Conservation (phyloP, 1,140 invertebrate genomes). For the Kradibia gibbosae region DNA sequence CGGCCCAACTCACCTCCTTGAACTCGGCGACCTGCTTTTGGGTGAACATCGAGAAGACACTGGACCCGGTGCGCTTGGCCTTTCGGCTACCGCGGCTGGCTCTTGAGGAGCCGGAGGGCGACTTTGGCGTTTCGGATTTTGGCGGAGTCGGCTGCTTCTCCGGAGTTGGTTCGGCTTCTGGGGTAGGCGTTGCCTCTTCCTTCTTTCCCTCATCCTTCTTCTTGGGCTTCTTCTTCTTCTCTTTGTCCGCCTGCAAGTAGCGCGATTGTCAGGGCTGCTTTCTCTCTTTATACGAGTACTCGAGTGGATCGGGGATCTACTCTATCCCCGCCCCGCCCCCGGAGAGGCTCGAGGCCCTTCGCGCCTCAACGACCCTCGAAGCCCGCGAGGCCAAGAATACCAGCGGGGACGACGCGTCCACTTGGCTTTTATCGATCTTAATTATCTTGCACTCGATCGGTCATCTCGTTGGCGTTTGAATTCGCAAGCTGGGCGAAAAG, state of each 20-base stretch:
- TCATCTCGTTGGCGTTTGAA: no score
- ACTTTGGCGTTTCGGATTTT: conserved; percentile 68
- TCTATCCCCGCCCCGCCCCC: no score
- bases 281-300: no score
- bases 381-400: no score
- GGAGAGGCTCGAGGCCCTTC: no score
- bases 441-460: no score
- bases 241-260: conserved; percentile 75
- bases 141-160: conserved; percentile 68
- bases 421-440: no score
- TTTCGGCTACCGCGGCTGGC: conserved; percentile 83
- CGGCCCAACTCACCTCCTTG: conserved; percentile 89
- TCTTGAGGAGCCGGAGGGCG: conserved; percentile 78
- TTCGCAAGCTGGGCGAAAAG: no score
- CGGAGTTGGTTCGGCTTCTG: conserved; percentile 69
- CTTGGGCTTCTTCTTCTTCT: conserved; percentile 74
- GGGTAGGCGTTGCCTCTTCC: conserved; percentile 69
- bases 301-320: no score
- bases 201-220: conserved; percentile 76
- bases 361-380: no score
- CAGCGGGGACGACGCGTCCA: no score
- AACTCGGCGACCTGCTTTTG: conserved; percentile 96
- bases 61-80: conserved; percentile 90
- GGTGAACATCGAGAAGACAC: conserved; percentile 96
- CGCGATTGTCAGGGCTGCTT: neutral